A percentile compares a stretch with the other conserved stretches of the same genome.
Evolutionary conservation across 2,113 vertebrate species (phyloP).

Genomic region (Brachypteracias leptosomus): DNA sequence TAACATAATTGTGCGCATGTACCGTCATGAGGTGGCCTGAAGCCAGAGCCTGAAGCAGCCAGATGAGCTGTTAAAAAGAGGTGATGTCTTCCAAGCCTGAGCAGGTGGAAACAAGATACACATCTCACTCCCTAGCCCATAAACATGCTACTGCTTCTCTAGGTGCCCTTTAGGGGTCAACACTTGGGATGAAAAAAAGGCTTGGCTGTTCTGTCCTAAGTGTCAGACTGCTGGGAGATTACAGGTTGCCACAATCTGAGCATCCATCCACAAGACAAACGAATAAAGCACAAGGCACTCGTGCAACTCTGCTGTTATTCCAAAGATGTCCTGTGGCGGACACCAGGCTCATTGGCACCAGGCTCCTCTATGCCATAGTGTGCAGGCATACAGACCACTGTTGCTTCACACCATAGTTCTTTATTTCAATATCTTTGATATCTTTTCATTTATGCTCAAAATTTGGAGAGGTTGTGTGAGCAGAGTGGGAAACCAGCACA

Average conservation of each 20-base stretch:
- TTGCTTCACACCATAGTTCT: not conserved
- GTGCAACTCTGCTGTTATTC: not conserved
- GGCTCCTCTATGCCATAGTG: not conserved
- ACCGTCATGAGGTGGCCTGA: slow-evolving; percentile 40
- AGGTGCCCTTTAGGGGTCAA: slow-evolving; percentile 25
- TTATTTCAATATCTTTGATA: not conserved
- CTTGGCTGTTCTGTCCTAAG: slow-evolving; percentile 42
- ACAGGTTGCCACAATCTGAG: slow-evolving; percentile 32
- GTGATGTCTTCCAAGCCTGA: slow-evolving; percentile 61
- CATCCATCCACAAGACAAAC: slow-evolving; percentile 24
- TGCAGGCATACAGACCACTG: not conserved
- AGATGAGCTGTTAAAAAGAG: slow-evolving; percentile 63
- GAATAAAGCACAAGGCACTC: not conserved
- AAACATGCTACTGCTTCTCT: slow-evolving; percentile 16
- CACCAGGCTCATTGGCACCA: not conserved
- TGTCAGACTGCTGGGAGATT: slow-evolving; percentile 35
- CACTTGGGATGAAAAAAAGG: slow-evolving; percentile 23
- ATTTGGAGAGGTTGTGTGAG: not conserved
- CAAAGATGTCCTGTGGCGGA: not conserved
- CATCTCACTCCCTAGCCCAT: slow-evolving; percentile 25
- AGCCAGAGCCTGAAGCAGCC: slow-evolving; percentile 60
- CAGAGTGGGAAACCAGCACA: not conserved
- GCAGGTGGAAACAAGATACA: slow-evolving; percentile 64
- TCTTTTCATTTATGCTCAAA: not conserved
- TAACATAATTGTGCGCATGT: slow-evolving; percentile 52